phyloP scores from a whole-genome alignment of 2,113 vertebrate species.

The Brienomyrus brachyistius region DNA sequence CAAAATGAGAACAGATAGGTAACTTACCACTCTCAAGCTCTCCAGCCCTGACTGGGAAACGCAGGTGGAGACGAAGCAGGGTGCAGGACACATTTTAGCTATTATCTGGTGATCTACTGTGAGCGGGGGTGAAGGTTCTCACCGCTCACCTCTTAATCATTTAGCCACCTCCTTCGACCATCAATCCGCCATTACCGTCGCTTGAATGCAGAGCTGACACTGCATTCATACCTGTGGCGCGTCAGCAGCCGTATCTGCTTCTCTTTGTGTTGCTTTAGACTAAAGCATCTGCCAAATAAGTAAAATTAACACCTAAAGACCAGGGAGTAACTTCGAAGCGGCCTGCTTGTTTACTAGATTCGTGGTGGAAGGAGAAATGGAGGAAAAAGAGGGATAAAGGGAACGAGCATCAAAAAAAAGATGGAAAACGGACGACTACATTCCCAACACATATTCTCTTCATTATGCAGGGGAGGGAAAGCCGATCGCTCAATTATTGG shows the following conservation, averaged over 20 bases:
- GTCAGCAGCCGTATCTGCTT: not conserved
- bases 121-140: not conserved
- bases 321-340: not conserved
- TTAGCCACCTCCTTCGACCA: not conserved
- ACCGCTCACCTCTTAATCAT: not conserved
- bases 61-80: not conserved
- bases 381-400: slow-evolving; percentile 39
- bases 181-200: not conserved
- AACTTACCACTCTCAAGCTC: not conserved
- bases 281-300: not conserved
- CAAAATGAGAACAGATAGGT: not conserved
- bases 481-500: slow-evolving; percentile 72
- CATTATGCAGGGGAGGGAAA: slow-evolving; percentile 57
- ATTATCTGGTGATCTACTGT: not conserved
- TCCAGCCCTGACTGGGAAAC: not conserved
- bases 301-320: too few relatives aligned
- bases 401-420: slow-evolving; percentile 35
- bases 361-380: not conserved
- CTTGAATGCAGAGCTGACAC: not conserved
- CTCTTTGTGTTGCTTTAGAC: not conserved
- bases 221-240: not conserved
- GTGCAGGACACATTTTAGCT: not conserved
- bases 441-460: slow-evolving; percentile 75
- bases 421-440: slow-evolving; percentile 60
- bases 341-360: not conserved